Evolutionary conservation across 2,797 vertebrate genomes (phyloP).

Genomic region (Ptychadena robeensis): DNA sequence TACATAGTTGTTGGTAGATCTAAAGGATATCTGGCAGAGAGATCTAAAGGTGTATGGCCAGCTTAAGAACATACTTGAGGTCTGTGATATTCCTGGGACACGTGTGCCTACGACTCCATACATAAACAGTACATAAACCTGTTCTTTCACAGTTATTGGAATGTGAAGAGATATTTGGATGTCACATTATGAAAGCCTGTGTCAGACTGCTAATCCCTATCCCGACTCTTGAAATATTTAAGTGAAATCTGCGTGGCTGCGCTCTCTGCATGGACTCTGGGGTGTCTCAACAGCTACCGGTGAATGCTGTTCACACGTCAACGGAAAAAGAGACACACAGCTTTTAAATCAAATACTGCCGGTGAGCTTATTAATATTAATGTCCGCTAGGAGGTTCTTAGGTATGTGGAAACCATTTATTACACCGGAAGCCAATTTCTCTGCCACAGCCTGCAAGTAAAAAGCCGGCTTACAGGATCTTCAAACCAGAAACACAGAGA

Average conservation of each 20-base stretch:
- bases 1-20: too few species aligned
- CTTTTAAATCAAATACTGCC: conserved; percentile 20
- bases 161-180: background rate
- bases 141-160: too few species aligned
- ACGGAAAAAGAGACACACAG: background rate
- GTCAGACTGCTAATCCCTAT: background rate
- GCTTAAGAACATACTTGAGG: too few species aligned
- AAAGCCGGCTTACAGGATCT: too few species aligned
- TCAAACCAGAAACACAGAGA: too few species aligned
- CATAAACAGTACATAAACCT: background rate
- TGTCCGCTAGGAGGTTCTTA: conserved; percentile 7
- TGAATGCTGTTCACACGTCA: conserved; percentile 9
- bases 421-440: background rate
- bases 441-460: background rate
- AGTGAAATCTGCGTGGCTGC: background rate
- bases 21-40: too few species aligned
- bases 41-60: too few species aligned
- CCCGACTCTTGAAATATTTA: conserved; percentile 18
- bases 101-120: background rate
- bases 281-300: background rate
- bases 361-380: background rate
- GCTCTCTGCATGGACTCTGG: background rate
- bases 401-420: conserved; percentile 32
- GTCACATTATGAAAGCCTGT: background rate
- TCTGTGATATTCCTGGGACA: background rate